phyloP scores from a whole-genome alignment of 1,140 invertebrate species.

The Araneus ventricosus region DNA sequence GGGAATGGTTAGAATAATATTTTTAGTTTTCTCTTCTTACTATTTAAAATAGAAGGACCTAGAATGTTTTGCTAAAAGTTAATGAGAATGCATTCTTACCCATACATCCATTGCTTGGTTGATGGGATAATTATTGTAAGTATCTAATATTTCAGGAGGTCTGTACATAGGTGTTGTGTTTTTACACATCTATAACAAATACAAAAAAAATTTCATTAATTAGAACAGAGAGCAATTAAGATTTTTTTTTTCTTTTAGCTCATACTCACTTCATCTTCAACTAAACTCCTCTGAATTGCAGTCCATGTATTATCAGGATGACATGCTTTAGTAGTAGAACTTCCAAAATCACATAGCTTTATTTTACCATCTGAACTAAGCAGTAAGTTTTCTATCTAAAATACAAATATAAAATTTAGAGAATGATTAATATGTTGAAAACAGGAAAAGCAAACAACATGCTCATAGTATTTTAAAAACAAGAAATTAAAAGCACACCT shows the following conservation, averaged over 20 bases:
- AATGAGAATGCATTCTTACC: conserved; percentile 80
- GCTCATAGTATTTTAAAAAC: background rate
- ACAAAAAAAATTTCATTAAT: background rate
- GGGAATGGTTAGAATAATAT: background rate
- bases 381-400: conserved; percentile 86
- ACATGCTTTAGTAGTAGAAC: conserved; percentile 92
- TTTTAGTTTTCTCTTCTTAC: background rate
- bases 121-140: conserved; percentile 97
- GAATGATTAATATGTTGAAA: background rate
- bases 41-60: background rate
- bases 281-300: conserved; percentile 91
- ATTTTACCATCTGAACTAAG: conserved; percentile 90
- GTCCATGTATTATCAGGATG: conserved; percentile 94
- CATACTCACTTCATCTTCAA: conserved; percentile 97
- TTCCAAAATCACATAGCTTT: conserved; percentile 99
- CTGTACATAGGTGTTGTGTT: conserved; percentile 86
- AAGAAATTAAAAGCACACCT: conserved; percentile 82
- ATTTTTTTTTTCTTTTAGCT: too few species aligned
- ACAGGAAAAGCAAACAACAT: background rate
- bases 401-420: background rate
- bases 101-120: conserved; percentile 93
- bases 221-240: background rate
- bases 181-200: conserved; percentile 81
- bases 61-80: background rate
- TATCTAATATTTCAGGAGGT: conserved; percentile 97